Evolutionary conservation across 2,113 vertebrate species (phyloP).

Genomic region (Petaurus breviceps): DNA sequence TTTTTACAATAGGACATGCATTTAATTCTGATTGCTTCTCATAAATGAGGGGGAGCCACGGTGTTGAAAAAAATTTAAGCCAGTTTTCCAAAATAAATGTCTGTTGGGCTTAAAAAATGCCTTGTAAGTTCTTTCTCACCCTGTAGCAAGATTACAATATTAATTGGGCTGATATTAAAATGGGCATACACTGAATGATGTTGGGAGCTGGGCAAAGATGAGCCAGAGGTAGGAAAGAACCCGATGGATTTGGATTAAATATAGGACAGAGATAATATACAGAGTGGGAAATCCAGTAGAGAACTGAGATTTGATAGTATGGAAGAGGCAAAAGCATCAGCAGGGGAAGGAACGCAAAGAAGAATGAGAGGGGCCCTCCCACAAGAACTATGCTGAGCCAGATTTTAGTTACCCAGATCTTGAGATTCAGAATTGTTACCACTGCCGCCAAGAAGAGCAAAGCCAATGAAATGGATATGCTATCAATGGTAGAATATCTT

Average conservation of each 20-base stretch:
- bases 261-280: not conserved
- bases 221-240: not conserved
- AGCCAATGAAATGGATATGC: slow-evolving; percentile 66
- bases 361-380: not conserved
- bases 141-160: not conserved
- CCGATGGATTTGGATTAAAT: not conserved
- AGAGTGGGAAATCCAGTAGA: not conserved
- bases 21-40: not conserved
- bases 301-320: not conserved
- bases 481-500: slow-evolving; percentile 75
- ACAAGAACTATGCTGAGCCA: slow-evolving; percentile 1
- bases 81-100: not conserved
- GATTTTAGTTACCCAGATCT: slow-evolving; percentile 21
- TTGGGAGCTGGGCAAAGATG: not conserved
- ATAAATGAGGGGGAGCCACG: not conserved
- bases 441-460: slow-evolving; percentile 58
- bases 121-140: not conserved
- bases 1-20: not conserved
- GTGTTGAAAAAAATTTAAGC: not conserved
- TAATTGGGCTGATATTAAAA: slow-evolving; percentile 12
- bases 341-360: not conserved
- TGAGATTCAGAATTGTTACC: slow-evolving; percentile 56
- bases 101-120: not conserved
- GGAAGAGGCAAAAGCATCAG: not conserved
- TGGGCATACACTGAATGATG: not conserved